These are phyloP conservation scores for Apomyelois bistriatella DNA, from an alignment of 2,888 invertebrate genomes.

Conservation along the genomic window DNA sequence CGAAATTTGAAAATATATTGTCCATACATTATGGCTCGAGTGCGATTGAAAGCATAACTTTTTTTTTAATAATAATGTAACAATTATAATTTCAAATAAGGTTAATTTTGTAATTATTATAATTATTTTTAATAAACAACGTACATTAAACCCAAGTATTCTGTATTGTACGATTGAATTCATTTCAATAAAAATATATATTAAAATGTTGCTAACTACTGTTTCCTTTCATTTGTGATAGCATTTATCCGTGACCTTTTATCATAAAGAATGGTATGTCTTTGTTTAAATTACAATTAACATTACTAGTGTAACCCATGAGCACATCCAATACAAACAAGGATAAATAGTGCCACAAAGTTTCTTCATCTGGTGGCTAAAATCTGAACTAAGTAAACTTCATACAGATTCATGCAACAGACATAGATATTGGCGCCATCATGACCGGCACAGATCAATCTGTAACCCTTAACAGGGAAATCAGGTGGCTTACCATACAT, in stretches of 20 bases:
- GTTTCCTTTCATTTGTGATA: constrained; percentile 47
- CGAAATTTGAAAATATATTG: constrained; percentile 52
- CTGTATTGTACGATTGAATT: constrained; percentile 78
- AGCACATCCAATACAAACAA: too few species aligned
- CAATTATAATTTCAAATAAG: constrained; percentile 66
- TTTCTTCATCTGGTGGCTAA: too few species aligned
- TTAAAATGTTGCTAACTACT: constrained; percentile 78
- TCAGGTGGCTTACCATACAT: too few species aligned
- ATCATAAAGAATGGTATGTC: neutral
- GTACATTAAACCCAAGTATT: constrained; percentile 73
- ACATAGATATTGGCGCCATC: too few species aligned
- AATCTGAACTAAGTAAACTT: too few species aligned
- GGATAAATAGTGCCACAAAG: too few species aligned
- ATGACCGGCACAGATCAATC: too few species aligned
- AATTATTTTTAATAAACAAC: constrained; percentile 73
- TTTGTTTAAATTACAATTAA: neutral
- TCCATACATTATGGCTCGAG: constrained; percentile 59
- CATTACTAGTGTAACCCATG: neutral
- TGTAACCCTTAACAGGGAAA: too few species aligned
- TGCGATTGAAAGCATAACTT: constrained; percentile 55
- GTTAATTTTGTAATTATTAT: constrained; percentile 77
- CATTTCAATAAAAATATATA: constrained; percentile 81
- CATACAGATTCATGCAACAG: too few species aligned
- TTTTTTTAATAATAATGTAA: constrained; percentile 59
- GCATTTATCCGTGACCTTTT: constrained; percentile 1